Percentiles rank a stretch among this genome's conserved stretches.
phyloP scores from a whole-genome alignment of 92 coral and sea anemone genomes.

The Micromussa lordhowensis region DNA sequence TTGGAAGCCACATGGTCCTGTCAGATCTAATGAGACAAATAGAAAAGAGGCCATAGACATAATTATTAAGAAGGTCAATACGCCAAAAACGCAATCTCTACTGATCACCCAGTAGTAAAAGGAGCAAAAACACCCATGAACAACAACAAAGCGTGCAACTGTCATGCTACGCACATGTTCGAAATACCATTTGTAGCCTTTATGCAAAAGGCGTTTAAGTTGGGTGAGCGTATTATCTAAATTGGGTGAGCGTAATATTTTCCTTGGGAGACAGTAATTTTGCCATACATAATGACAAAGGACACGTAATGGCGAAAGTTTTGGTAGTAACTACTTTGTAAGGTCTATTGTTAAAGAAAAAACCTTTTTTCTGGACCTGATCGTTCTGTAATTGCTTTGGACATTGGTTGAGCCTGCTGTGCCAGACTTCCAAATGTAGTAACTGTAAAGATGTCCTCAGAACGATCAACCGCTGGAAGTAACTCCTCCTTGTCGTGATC shows the following conservation, averaged over 20 bases:
- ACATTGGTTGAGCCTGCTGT: conserved; percentile 43
- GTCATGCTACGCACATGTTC: background rate
- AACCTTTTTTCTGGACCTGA: conserved; percentile 27
- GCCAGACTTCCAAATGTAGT: conserved; percentile 37
- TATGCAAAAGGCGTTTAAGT: background rate
- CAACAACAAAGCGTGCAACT: background rate
- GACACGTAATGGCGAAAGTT: no score
- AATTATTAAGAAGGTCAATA: no score
- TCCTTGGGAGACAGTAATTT: background rate
- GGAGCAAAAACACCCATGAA: background rate
- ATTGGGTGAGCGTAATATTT: background rate
- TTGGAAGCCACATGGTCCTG: conserved; percentile 54
- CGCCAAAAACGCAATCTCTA: no score
- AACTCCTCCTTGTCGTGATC: conserved; percentile 53
- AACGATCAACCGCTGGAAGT: conserved; percentile 45
- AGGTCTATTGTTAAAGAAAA: background rate
- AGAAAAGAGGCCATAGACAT: no score
- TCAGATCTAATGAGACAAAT: conserved; percentile 3
- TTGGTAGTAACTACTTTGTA: background rate
- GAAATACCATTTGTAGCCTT: background rate
- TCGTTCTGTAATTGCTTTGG: conserved; percentile 43
- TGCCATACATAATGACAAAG: no score
- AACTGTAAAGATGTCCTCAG: conserved; percentile 61
- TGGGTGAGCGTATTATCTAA: background rate
- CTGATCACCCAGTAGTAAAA: no score